These are phyloP conservation scores for Hybognathus amarus DNA, from an alignment of 2,797 vertebrate species.

Conservation along the genomic window DNA sequence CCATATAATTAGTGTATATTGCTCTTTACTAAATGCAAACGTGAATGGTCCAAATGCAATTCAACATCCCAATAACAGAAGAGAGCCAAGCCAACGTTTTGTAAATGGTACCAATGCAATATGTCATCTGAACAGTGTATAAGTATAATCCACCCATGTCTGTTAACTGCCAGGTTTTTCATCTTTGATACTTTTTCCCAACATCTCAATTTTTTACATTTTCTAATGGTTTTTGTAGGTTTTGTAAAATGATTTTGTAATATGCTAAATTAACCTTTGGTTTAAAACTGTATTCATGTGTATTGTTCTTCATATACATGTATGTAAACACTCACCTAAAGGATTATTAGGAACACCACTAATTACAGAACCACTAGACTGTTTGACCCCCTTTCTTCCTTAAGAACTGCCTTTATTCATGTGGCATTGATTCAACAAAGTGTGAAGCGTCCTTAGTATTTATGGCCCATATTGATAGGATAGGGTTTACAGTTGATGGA, in stretches of 20 bases:
- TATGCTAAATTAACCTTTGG: constrained; percentile 47
- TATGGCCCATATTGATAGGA: too few species aligned
- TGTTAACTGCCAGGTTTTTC: constrained; percentile 33
- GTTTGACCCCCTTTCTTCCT: too few species aligned
- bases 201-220: constrained; percentile 36
- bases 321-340: too few species aligned
- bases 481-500: too few species aligned
- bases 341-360: too few species aligned
- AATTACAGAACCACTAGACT: too few species aligned
- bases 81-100: constrained; percentile 30
- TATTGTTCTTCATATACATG: background rate
- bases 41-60: constrained; percentile 30
- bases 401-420: too few species aligned
- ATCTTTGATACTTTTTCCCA: constrained; percentile 21
- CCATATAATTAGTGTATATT: background rate
- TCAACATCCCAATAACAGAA: constrained; percentile 45
- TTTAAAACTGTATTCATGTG: background rate
- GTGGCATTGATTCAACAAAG: too few species aligned
- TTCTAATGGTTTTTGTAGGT: constrained; percentile 30
- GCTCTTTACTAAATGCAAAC: constrained; percentile 20
- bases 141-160: background rate
- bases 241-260: constrained; percentile 56
- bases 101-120: constrained; percentile 17
- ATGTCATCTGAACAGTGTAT: background rate
- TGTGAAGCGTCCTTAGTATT: too few species aligned